Evolutionary conservation across 1,140 invertebrate genomes (phyloP).

Genomic region (Diorhabda sublineata): DNA sequence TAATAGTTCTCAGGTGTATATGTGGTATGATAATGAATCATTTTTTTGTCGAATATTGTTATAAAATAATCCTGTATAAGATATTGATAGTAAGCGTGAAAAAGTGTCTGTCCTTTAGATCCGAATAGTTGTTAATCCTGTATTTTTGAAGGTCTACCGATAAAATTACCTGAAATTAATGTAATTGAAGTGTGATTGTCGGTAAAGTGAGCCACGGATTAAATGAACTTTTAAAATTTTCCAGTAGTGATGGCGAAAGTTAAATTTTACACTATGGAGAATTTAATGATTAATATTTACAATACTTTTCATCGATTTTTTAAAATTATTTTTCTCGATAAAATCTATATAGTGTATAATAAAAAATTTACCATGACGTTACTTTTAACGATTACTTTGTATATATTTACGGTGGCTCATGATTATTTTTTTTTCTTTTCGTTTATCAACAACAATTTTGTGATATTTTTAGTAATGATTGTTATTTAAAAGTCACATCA

Average conservation of each 20-base stretch:
- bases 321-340: background rate
- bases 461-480: constrained; percentile 50
- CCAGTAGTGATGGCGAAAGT: too few species aligned
- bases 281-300: too few species aligned
- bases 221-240: constrained; percentile 31
- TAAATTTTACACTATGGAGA: too few species aligned
- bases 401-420: constrained; percentile 43
- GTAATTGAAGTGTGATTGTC: constrained; percentile 33
- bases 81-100: background rate
- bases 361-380: constrained; percentile 1
- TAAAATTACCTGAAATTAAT: constrained; percentile 41
- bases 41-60: too few species aligned
- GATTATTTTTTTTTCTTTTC: constrained; percentile 37
- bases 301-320: too few species aligned
- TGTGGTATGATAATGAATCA: too few species aligned
- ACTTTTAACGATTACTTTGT: constrained; percentile 35
- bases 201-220: constrained; percentile 38
- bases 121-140: constrained; percentile 32
- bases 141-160: constrained; percentile 31
- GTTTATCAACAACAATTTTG: constrained; percentile 50
- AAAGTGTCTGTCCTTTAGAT: constrained; percentile 4
- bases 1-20: too few species aligned
- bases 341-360: constrained; percentile 15
- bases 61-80: too few species aligned
- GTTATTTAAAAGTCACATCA: constrained; percentile 47